Base-by-base conservation (phyloP, 1,140 invertebrate species). In the Drosophila funebris region DNA sequence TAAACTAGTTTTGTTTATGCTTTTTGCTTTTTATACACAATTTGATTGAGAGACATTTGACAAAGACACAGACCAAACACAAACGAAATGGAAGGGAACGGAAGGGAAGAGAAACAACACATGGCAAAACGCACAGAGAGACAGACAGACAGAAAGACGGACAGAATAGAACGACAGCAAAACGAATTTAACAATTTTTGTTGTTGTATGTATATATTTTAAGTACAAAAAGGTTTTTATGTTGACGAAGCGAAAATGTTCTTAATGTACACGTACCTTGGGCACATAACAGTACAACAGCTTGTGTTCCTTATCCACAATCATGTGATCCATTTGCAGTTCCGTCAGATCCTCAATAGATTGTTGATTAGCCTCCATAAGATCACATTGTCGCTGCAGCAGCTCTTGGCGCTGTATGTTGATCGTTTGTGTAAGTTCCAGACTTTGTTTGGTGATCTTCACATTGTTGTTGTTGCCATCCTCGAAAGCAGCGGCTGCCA, bases 231-330 rank as follows among this genome's bases (percentile, higher is more conserved):
- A 18, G 29, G 4, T 2, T 52, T 31, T 52, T 52, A 33, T 31
- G 53, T 29, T 41, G 48, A 54, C 37, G 0, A 37, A 56, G 60
- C 54, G 18, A 43, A 50, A 57, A 43, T 33, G 33, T 18, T 8
- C 66, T 60, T 37, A 56, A 58, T 43, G 31, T 46, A 9, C 62
- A 13, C 58, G 93, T 93, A 96, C 96, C 94, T 98, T 98, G 56
- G 97, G 97, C 50, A 98, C 97, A 92, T 98, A 98, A 91, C 97
- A 98, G 90, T 98, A 98, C 0, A 98, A 92, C 2, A 98, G 92
- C 83, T 96, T 95, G 79, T 97, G 95, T 50, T 94, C 93, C 78
- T 96, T 95, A 89, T 97, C 96, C 13, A 97, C 95, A 61, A 97
- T 92, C 90, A 97, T 94, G 90, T 97, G 96, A 77, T 94, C 93